Conservation (phyloP, 2,113 vertebrate species). For the Cebus imitator region DNA sequence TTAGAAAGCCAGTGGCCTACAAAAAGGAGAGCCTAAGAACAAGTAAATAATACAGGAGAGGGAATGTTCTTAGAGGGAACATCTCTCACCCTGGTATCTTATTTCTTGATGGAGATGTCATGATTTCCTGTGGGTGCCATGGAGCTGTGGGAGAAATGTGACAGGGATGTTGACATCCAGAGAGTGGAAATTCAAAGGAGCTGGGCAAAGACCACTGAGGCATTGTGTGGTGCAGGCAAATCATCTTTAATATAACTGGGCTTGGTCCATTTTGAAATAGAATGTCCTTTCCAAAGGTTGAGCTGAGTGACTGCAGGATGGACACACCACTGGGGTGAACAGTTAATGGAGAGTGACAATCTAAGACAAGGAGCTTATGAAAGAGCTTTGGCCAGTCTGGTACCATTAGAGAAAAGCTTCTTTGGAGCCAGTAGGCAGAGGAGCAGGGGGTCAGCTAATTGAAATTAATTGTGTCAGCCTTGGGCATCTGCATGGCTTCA, state of each 20-base stretch:
- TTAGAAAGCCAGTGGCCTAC: constrained; percentile 33
- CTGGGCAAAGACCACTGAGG: background rate
- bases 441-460: constrained; percentile 64
- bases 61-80: background rate
- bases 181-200: background rate
- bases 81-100: background rate
- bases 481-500: constrained; percentile 63
- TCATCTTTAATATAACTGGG: background rate
- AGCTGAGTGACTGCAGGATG: background rate
- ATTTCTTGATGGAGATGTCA: constrained; percentile 9
- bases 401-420: constrained; percentile 64
- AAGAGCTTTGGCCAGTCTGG: background rate
- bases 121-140: background rate
- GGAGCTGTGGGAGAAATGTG: background rate
- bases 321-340: background rate
- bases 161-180: background rate
- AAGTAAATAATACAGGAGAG: background rate
- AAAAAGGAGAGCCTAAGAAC: constrained; percentile 6
- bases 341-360: background rate
- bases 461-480: constrained; percentile 71
- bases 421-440: constrained; percentile 8
- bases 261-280: background rate
- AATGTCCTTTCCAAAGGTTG: background rate
- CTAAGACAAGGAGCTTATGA: background rate
- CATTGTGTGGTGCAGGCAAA: background rate